Conservation (phyloP, 1,140 invertebrate genomes). For the Magallana gigas region DNA sequence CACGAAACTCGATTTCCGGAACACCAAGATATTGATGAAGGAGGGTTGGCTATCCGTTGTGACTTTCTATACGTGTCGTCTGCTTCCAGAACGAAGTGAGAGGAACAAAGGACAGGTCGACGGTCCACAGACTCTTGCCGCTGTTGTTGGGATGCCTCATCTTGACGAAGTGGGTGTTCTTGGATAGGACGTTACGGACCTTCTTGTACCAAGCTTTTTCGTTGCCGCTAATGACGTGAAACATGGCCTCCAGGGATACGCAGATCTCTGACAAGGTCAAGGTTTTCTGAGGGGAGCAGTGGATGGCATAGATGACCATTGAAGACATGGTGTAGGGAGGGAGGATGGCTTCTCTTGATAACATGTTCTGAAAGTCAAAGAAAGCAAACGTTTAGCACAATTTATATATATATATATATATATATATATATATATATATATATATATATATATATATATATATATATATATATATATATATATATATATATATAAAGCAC, state of each 20-base stretch:
- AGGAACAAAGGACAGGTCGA: neutral
- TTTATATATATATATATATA: too few species aligned
- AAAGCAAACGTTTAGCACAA: neutral
- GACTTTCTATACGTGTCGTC: neutral
- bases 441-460: too few species aligned
- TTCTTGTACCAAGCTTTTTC: slow-evolving; percentile 7
- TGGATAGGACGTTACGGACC: neutral
- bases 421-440: too few species aligned
- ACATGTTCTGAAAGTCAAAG: neutral
- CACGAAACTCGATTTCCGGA: neutral
- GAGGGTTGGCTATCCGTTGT: neutral
- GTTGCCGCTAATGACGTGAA: neutral
- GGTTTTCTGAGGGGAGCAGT: neutral
- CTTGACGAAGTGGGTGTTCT: slow-evolving; percentile 1
- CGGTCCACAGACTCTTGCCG: neutral
- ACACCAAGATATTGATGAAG: slow-evolving; percentile 9
- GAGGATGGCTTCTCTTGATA: neutral
- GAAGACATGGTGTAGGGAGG: slow-evolving; percentile 15
- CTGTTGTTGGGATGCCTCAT: neutral
- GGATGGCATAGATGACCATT: slow-evolving; percentile 14
- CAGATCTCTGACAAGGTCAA: slow-evolving; percentile 15
- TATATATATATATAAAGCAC: too few species aligned
- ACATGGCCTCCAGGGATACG: neutral
- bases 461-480: too few species aligned
- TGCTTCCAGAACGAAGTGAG: slow-evolving; percentile 5